Evolutionary conservation across 2,797 vertebrate genomes (phyloP), one percentile per base, ranked within the genome.

Genomic region (Tiaroga cobitis): DNA sequence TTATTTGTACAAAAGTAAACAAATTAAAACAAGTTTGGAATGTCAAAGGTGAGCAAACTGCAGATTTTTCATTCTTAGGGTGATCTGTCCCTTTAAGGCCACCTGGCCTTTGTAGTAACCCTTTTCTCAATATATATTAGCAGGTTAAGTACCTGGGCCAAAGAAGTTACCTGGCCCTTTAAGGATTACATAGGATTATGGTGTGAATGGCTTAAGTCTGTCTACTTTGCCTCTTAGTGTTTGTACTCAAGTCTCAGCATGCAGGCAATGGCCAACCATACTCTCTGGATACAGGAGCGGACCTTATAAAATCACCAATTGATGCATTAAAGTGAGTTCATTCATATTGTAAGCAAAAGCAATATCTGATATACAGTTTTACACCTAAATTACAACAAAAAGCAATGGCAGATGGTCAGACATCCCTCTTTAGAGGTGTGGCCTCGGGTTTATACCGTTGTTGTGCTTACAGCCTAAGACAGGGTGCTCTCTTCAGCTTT

Each of bases 371-470:
- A 69, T 46, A 76, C 32, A 39, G 29, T 43, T 79, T 41, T 13
- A 3, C 15, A 87, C 86, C 16, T 54, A 19, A 78, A 70, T 32
- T 74, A 78, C 87, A 34, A 41, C 18, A 63, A 49, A 54, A 89
- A 82, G 82, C 80, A 87, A 61, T 87, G 87, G 75, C 93, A 92
- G 91, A 93, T 93, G 91, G 91, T 74, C 80, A 80, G 56, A 90
- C 82, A 91, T 91, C 89, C 89, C 68, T 90, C 91, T 94, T 93
- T 91, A 92, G 90, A 92, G 90, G 91, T 92, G 16, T 85, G 89
- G 56, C 90, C 87, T 91, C 19, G 16, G 67, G 70, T 89, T 91
- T 88, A 90, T 94, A 92, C 90, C 88, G 88, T 75, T 59, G 84
- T 87, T 84, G 67, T 84, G 86, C 61, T 80, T 72, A 29, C 49